These are phyloP conservation scores for Pammene fasciana DNA, from an alignment of 2,888 invertebrate species.

Conservation along the genomic window DNA sequence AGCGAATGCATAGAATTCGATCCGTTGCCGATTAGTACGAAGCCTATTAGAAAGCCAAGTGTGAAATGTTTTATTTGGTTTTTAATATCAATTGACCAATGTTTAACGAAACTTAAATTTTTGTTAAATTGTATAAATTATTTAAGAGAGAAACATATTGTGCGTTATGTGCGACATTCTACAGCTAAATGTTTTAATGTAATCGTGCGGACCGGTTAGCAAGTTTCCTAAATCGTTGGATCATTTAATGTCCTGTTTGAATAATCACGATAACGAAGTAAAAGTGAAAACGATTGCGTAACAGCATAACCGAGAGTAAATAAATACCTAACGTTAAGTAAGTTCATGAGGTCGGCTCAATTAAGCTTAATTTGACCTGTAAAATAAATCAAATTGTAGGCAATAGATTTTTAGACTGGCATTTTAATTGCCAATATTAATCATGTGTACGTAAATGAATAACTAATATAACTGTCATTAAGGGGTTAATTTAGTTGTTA, in stretches of 20 bases:
- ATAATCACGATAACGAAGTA: constrained; percentile 33
- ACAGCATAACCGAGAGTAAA: constrained; percentile 19
- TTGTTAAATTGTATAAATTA: constrained; percentile 58
- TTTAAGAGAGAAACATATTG: constrained; percentile 61
- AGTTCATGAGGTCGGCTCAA: constrained; percentile 19
- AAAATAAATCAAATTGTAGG: constrained; percentile 5
- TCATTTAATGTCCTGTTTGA: constrained; percentile 31
- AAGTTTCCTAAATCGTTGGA: constrained; percentile 38
- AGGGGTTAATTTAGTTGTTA: constrained; percentile 12
- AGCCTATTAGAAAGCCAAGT: constrained; percentile 29
- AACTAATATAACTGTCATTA: constrained; percentile 23
- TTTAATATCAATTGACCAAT: constrained; percentile 19
- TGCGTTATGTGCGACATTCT: constrained; percentile 47
- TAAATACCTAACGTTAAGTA: constrained; percentile 7
- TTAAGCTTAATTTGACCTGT: constrained; percentile 21
- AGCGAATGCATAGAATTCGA: constrained; percentile 22
- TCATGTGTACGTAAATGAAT: constrained; percentile 17
- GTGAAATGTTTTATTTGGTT: constrained; percentile 28
- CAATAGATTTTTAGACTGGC: constrained; percentile 21
- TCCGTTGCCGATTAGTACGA: not conserved
- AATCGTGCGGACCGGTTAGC: constrained; percentile 25
- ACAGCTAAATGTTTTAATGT: constrained; percentile 6
- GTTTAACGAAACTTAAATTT: constrained; percentile 31
- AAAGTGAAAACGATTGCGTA: constrained; percentile 39
- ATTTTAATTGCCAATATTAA: constrained; percentile 15